Base-by-base conservation (phyloP, 1,140 invertebrate genomes). In the Euura saliciscinereae region DNA sequence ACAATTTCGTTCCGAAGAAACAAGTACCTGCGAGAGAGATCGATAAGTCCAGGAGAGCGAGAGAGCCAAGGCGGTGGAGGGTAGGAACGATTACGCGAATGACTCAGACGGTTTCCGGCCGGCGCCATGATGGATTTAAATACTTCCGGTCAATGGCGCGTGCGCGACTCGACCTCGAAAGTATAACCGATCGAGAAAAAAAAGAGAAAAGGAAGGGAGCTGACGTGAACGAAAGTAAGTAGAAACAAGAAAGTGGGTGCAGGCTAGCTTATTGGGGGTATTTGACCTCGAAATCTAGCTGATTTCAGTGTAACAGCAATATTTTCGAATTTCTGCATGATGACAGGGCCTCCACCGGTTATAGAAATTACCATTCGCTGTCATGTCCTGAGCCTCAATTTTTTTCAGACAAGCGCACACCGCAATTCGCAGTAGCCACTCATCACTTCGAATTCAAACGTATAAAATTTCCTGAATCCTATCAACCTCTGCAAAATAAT, bases 111-210 rank as follows among this genome's bases (percentile, higher is more conserved):
- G 81, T 83, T 83, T 83, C 82, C 82, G 82, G 79, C 82, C 71
- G 82, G 78, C 81, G 82, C 82, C 82, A 83, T 83, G 82, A 83
- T 82, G 78, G 82, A 83, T 83, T 83, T 82, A 83, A 83, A 80
- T 81, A 82, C 81, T 82, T 83, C 82, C 82, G 81, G 76, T 77
- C 71, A 74, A 75, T 79, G 80, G 79, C 81, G 82, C 81, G 81
- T 82, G 81, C 81, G 81, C 80, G 45, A 8, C 46, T 74, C 28
- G 13, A 59, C 44, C 66, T 74, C 46, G 65, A 28, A 28, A 28
- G 28, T 69, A 66, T 7, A 59, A 51, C 42, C 11, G 44, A 69
- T 8, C 68, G 5, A 44, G 45, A 8, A 11, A 8, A 46, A 45
- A 46, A n/a, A n/a, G 43, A 70, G 73, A 67, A 64, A 65, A 45